phyloP scores from a whole-genome alignment of 2,888 invertebrate species.

The Leucoptera coffeella region DNA sequence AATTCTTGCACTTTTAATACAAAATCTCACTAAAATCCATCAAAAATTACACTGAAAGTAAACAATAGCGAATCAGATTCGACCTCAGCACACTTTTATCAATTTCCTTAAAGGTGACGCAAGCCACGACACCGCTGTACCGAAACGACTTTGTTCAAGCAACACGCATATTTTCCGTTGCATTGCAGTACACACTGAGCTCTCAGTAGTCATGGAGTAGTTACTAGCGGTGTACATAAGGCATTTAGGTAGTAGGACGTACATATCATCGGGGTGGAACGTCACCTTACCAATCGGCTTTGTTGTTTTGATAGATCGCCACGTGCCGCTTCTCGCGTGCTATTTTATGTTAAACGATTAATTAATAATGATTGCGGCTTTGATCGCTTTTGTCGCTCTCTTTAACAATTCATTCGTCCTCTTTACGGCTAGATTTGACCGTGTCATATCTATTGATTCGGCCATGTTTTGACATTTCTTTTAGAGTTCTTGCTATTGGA shows the following conservation, averaged over 20 bases:
- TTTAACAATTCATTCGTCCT: no score
- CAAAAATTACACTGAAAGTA: neutral
- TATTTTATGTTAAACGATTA: no score
- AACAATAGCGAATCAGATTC: conserved; percentile 42
- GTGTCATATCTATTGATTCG: no score
- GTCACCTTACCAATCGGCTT: conserved; percentile 51
- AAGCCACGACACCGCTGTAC: conserved; percentile 51
- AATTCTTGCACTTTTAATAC: conserved; percentile 18
- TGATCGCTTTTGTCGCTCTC: no score
- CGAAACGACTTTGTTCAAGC: conserved; percentile 54
- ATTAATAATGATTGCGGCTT: no score
- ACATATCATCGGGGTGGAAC: conserved; percentile 51
- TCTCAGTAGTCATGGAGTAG: conserved; percentile 53
- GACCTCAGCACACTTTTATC: conserved; percentile 46
- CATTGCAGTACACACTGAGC: conserved; percentile 55
- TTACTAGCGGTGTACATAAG: conserved; percentile 53
- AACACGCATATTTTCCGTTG: conserved; percentile 56
- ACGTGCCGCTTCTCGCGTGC: no score
- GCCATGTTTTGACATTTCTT: no score
- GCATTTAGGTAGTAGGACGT: conserved; percentile 54
- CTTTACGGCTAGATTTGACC: no score
- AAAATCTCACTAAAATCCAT: conserved; percentile 16
- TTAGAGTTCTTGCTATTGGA: no score
- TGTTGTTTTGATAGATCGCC: conserved; percentile 51
- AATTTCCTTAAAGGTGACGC: conserved; percentile 53